Evolutionary conservation across 2,888 invertebrate species (phyloP).

Genomic region (Pollenia amentaria): DNA sequence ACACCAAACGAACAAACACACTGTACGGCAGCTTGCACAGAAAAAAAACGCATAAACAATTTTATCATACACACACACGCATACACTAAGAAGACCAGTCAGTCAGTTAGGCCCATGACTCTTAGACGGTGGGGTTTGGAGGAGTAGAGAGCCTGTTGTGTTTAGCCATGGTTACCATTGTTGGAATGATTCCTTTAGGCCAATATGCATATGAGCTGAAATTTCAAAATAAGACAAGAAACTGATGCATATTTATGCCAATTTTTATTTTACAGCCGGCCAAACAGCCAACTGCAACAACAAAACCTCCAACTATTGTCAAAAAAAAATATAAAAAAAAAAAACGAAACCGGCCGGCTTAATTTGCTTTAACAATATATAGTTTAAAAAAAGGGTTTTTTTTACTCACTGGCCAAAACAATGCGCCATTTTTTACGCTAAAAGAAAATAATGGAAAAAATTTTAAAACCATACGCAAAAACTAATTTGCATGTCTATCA

Average conservation of each 20-base stretch:
- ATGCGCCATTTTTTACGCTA: constrained; percentile 72
- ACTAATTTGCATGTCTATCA: constrained; percentile 74
- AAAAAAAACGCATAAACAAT: constrained; percentile 50
- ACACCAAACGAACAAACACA: constrained; percentile 37
- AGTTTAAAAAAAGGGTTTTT: constrained; percentile 57
- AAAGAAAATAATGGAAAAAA: constrained; percentile 43
- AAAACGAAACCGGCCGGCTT: constrained; percentile 69
- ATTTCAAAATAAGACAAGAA: constrained; percentile 61
- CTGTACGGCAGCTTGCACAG: constrained; percentile 10
- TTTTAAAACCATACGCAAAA: constrained; percentile 68
- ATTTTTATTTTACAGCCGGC: constrained; percentile 73
- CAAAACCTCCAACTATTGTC: constrained; percentile 56
- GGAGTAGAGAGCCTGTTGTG: constrained; percentile 43
- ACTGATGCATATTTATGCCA: constrained; percentile 73
- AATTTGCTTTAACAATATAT: constrained; percentile 49
- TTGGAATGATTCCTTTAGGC: constrained; percentile 71
- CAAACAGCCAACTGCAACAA: constrained; percentile 56
- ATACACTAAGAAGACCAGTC: constrained; percentile 15
- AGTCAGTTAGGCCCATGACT: neutral
- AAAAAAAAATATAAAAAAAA: constrained; percentile 27
- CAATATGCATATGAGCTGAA: constrained; percentile 71
- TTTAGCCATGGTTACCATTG: constrained; percentile 72
- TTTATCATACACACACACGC: constrained; percentile 33
- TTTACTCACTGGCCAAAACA: constrained; percentile 56
- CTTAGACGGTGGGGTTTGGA: neutral